These are phyloP conservation scores for Aphyosemion australe DNA, from an alignment of 2,113 vertebrate genomes.

Conservation along the genomic window DNA sequence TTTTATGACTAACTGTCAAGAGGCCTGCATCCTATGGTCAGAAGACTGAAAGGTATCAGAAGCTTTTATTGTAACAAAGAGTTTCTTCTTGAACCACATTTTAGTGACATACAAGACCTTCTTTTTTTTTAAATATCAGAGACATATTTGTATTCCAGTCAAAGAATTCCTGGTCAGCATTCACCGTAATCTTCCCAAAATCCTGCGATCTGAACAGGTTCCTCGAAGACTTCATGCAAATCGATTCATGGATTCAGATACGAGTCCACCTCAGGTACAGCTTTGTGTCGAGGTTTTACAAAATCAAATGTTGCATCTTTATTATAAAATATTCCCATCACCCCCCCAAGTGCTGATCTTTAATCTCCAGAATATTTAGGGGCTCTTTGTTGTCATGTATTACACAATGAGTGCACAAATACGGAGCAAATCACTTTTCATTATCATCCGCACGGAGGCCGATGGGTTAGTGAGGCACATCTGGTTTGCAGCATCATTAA, in stretches of 20 bases:
- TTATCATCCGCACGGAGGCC: conserved; percentile 29
- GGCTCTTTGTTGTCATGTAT: not conserved
- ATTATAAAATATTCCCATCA: not conserved
- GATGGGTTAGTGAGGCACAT: conserved; percentile 46
- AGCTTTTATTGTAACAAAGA: not conserved
- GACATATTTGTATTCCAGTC: not conserved
- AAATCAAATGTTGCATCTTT: not conserved
- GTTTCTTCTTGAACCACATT: not conserved
- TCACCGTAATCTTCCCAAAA: not conserved
- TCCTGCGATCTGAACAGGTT: not conserved
- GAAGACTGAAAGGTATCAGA: no score
- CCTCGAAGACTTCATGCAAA: conserved; percentile 2
- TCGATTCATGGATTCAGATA: conserved; percentile 10
- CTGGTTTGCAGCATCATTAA: conserved; percentile 57
- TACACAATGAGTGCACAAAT: conserved; percentile 13
- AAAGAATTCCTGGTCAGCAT: no score
- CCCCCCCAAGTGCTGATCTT: not conserved
- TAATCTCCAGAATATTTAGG: not conserved
- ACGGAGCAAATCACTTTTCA: not conserved
- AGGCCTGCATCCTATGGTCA: not conserved
- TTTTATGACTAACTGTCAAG: no score
- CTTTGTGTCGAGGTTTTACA: not conserved
- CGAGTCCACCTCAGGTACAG: not conserved
- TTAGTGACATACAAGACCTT: not conserved
- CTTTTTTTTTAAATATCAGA: not conserved